Evolutionary conservation across 1,140 invertebrate species (phyloP), one percentile per base, ranked within the genome.

Genomic region (Musca domestica): DNA sequence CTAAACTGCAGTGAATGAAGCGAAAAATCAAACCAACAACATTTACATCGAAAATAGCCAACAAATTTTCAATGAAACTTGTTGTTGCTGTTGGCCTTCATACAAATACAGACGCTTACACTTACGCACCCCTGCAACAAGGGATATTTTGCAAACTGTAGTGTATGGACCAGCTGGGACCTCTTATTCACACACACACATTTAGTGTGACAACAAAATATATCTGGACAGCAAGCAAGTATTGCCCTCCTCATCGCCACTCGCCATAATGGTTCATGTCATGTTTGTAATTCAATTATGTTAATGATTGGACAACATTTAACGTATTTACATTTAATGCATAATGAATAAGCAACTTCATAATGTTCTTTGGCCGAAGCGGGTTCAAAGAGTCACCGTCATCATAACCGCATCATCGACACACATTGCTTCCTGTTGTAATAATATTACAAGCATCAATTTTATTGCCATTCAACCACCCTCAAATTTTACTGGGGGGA

Each of bases 261-360:
- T 9, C 10, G 6, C 34, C 34, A 41, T 12, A 5, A 41, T 41
- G 34, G 34, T 41, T 12, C 34, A 41, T 61, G 56, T 64, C 67
- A 64, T 80, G 76, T 80, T 80, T 80, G 77, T 80, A 80, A 80
- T 80, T 80, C 77, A 80, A 80, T 80, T 80, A 80, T 80, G 77
- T 80, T 80, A 80, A 80, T 80, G 77, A 80, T 79, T 79, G 77
- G 74, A 80, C 77, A 79, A 79, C 77, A 80, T 80, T 80, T 80
- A 77, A 75, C 74, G 77, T 80, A 80, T 80, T 80, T 80, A 80
- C 77, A 80, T 80, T 78, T 79, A 68, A 79, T 80, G 77, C 77
- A 80, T 80, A 80, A 80, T 80, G 77, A 79, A 78, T 77, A 75
- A 76, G 74, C 69, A 51, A 41, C 34, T 15, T 23, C 41, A 54